These are phyloP conservation scores for Rhabdomys dilectus DNA, from an alignment of 2,113 vertebrate genomes.

Conservation along the genomic window DNA sequence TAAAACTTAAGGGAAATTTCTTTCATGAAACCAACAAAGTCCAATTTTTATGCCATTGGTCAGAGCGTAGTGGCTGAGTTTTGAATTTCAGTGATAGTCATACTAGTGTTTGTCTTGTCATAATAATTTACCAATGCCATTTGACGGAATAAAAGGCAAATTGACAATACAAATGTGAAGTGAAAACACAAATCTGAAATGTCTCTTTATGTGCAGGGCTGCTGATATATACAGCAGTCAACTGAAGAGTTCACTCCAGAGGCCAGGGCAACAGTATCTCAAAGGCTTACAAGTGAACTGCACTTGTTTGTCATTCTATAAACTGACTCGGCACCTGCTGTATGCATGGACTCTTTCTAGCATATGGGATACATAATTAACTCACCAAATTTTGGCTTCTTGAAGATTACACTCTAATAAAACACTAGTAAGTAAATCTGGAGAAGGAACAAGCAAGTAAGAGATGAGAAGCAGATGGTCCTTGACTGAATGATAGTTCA, in stretches of 20 bases:
- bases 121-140: conserved; percentile 6
- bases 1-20: background rate
- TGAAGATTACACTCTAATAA: conserved; percentile 3
- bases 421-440: background rate
- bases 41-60: conserved; percentile 23
- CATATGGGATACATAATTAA: background rate
- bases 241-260: conserved; percentile 3
- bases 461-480: background rate
- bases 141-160: conserved; percentile 40
- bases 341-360: background rate
- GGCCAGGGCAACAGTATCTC: background rate
- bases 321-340: background rate
- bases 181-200: conserved; percentile 50
- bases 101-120: conserved; percentile 41
- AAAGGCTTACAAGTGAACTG: background rate
- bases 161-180: conserved; percentile 65
- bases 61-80: conserved; percentile 46
- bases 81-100: conserved; percentile 22
- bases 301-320: background rate
- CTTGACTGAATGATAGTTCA: background rate
- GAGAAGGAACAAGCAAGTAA: conserved; percentile 17
- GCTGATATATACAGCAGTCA: background rate
- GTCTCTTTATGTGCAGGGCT: conserved; percentile 20
- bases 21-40: conserved; percentile 17
- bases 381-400: background rate